phyloP scores from a whole-genome alignment of 2,113 vertebrate species.

The Asarcornis scutulata region DNA sequence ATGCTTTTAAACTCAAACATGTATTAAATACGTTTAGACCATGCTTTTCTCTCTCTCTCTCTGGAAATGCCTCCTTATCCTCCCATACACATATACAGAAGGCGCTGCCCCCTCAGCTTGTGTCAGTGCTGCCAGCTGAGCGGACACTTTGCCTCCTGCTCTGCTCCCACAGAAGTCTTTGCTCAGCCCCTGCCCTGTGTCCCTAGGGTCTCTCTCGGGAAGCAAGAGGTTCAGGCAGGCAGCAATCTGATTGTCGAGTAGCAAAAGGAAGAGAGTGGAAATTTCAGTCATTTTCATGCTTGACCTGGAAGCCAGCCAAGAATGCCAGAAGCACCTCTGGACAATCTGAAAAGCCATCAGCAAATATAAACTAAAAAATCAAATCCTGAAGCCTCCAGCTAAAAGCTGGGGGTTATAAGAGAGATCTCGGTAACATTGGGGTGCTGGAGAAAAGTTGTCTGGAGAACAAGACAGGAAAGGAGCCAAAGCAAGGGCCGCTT shows the following conservation, averaged over 20 bases:
- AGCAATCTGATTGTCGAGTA: neutral
- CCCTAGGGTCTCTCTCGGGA: neutral
- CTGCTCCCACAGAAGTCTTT: neutral
- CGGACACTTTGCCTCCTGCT: neutral
- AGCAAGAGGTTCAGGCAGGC: neutral
- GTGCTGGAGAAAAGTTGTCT: neutral
- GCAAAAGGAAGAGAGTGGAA: neutral
- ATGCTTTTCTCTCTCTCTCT: neutral
- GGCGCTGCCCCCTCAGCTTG: neutral
- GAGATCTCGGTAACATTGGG: neutral
- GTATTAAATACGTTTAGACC: neutral
- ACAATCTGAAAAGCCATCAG: neutral
- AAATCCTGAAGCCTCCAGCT: neutral
- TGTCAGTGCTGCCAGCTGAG: neutral
- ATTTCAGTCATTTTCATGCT: neutral
- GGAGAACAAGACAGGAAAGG: neutral
- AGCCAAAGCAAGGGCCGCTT: neutral
- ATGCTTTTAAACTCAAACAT: slow-evolving; percentile 14
- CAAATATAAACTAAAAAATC: neutral
- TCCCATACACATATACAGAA: neutral
- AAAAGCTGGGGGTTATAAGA: neutral
- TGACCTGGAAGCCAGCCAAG: neutral
- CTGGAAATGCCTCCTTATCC: neutral
- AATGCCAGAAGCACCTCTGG: neutral
- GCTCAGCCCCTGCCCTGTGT: neutral